phyloP scores from a whole-genome alignment of 2,888 invertebrate genomes.

The Opisthograptis luteolata region DNA sequence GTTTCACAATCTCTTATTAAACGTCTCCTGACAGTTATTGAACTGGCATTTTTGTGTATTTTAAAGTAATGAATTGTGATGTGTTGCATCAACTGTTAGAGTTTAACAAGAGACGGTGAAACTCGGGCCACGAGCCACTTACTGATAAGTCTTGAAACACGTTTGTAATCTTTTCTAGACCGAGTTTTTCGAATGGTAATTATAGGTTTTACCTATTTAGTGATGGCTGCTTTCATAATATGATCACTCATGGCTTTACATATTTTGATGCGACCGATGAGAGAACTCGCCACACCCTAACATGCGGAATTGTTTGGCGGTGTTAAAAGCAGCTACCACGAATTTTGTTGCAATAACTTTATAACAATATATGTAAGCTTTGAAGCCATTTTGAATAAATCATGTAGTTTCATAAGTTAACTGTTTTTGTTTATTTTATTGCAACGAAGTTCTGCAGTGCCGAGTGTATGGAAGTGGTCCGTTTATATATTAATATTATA shows the following conservation, averaged over 20 bases:
- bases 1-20: constrained; percentile 12
- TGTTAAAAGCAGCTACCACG: not conserved
- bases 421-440: constrained; percentile 5
- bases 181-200: constrained; percentile 15
- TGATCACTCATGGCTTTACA: no score
- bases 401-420: constrained; percentile 16
- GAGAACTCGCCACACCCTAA: not conserved
- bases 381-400: constrained; percentile 18
- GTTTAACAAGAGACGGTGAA: constrained; percentile 8
- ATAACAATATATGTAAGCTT: constrained; percentile 15
- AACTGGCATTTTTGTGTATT: not conserved
- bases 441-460: constrained; percentile 1
- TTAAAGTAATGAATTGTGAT: not conserved
- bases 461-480: constrained; percentile 14
- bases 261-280: no score
- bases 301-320: no score
- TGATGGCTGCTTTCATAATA: constrained; percentile 22
- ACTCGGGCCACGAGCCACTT: not conserved
- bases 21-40: not conserved
- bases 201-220: constrained; percentile 13
- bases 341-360: constrained; percentile 7
- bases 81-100: not conserved
- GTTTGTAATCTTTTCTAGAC: constrained; percentile 17
- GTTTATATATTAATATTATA: constrained; percentile 19
- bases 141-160: constrained; percentile 14